Evolutionary conservation across 1,140 invertebrate genomes (phyloP), one percentile per base, ranked within the genome.

Genomic region (Triops cancriformis): DNA sequence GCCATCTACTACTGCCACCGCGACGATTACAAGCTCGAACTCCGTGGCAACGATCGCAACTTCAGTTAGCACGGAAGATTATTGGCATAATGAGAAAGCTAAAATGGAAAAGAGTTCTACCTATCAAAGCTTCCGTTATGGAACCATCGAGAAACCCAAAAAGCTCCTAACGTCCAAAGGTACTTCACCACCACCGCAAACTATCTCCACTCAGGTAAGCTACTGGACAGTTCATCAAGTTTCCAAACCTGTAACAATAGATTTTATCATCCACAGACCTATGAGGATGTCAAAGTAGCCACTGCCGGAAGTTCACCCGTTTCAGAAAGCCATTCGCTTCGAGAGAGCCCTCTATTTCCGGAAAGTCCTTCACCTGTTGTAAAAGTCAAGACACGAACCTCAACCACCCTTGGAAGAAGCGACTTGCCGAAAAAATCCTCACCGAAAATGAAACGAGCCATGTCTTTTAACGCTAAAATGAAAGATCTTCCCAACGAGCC

Each of bases 121-220:
- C 18, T 78, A 76, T 41, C 37, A 45, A 26, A 64, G 9, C 1
- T 75, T 73, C 37, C 79, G 76, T 10, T 72, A 73, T 31, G 42
- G 28, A 26, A 26, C 37, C 9, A 31, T 73, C 14, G 28, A 26
- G 18, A 75, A 18, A 23, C 11, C 42, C 7, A 77, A 80, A 64
- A 81, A 80, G 74, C 43, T 74, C 31, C 51, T 79, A 27, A 81
- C 79, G n/a, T 89, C 89, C 45, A 92, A 88, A 51, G 92, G 92
- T 78, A 94, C 93, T 26, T 94, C 93, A 26, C 93, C 93, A 75
- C 92, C 92, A 45, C 93, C 93, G 9, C 93, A 94, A 85, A 92
- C 87, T 83, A 93, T 93, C 81, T 92, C 93, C 31, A 94, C 93
- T 31, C 93, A 94, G 88, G 93, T 94, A 88, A 85, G 82, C 80